A percentile compares a stretch with the other conserved stretches of the same genome.
Evolutionary conservation across 2,888 invertebrate species (phyloP).

Genomic region (Thysanoteuthis rhombus): DNA sequence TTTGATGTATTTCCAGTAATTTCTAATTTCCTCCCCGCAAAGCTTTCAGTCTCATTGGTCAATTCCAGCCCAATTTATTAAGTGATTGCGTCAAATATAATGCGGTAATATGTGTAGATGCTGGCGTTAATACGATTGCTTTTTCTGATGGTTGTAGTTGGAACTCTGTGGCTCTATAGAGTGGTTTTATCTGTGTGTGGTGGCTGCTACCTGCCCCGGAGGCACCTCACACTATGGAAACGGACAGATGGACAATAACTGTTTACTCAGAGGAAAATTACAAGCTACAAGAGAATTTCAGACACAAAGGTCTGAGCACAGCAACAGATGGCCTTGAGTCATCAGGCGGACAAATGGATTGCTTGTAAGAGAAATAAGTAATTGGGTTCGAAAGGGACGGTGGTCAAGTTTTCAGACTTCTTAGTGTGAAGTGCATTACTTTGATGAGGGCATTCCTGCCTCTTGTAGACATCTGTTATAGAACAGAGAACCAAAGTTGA

Average conservation of each 20-base stretch:
- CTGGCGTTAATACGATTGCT: background rate
- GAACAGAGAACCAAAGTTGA: background rate
- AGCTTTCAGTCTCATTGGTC: background rate
- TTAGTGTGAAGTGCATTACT: background rate
- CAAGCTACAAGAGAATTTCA: background rate
- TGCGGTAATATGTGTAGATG: background rate
- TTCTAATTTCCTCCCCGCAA: background rate
- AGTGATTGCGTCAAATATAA: background rate
- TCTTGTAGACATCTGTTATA: background rate
- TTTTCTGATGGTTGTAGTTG: too few species aligned
- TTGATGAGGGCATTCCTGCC: background rate
- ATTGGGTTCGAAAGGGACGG: constrained; percentile 12
- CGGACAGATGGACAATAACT: background rate
- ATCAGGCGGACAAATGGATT: background rate
- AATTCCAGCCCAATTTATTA: background rate
- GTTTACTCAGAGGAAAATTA: background rate
- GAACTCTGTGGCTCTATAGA: background rate
- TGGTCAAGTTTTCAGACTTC: background rate
- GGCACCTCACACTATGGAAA: background rate
- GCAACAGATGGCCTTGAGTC: background rate
- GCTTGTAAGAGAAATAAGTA: background rate
- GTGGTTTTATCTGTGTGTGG: background rate
- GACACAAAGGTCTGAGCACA: background rate
- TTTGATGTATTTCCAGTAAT: background rate
- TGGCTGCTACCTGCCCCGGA: background rate